These are phyloP conservation scores for Acropora tenuis DNA, from an alignment of 64 coral and sea anemone species.

Conservation along the genomic window DNA sequence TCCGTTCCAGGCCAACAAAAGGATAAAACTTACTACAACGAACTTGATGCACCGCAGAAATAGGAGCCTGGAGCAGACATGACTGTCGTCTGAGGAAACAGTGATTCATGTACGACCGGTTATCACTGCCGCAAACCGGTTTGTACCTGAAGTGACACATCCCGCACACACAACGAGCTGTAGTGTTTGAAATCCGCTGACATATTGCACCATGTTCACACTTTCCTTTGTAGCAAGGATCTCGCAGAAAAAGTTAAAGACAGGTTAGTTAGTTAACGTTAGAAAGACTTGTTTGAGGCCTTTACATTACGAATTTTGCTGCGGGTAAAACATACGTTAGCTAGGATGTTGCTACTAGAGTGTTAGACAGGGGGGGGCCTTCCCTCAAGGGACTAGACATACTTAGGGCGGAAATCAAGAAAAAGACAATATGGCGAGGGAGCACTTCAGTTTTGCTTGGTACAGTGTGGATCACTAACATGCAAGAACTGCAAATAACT, in stretches of 20 bases:
- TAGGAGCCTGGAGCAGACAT: constrained; percentile 8
- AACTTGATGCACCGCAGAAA: constrained; percentile 9
- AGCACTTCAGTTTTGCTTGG: too few relatives aligned
- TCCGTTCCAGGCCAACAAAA: background rate
- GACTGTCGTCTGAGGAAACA: constrained; percentile 33
- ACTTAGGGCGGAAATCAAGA: too few relatives aligned
- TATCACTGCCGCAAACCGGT: constrained; percentile 36
- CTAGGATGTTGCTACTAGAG: too few relatives aligned
- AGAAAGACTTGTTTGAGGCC: background rate
- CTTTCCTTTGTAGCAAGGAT: constrained; percentile 29
- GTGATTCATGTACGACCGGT: constrained; percentile 18
- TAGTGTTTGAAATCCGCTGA: constrained; percentile 3
- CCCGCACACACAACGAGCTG: constrained; percentile 16
- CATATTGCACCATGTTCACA: constrained; percentile 27
- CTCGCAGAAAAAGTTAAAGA: constrained; percentile 16
- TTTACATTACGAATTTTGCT: background rate
- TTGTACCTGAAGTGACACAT: constrained; percentile 46
- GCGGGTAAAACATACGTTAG: too few relatives aligned
- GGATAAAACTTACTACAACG: constrained; percentile 23
- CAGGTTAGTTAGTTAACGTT: background rate
- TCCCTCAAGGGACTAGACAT: too few relatives aligned
- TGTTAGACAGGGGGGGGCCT: too few relatives aligned
- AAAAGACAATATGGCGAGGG: too few relatives aligned
- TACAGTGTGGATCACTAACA: too few relatives aligned
- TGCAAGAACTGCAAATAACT: too few relatives aligned